A percentile compares a stretch with the other conserved stretches of the same genome.
phyloP scores from a whole-genome alignment of 2,888 invertebrate species.

The Agrotis exclamationis region DNA sequence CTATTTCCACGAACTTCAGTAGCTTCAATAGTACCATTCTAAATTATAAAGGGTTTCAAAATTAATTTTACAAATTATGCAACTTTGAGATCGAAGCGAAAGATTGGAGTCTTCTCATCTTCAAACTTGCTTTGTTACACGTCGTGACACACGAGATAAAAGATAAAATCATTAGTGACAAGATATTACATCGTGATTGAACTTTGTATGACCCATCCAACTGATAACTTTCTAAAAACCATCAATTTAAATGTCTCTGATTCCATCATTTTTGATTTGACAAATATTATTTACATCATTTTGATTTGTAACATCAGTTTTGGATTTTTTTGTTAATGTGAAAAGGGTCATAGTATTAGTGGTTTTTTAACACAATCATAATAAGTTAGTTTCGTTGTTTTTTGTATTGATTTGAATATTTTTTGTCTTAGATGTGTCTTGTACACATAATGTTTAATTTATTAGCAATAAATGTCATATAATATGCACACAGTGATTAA shows the following conservation, averaged over 20 bases:
- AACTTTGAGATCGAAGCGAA: conserved; percentile 15
- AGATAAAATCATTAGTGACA: conserved; percentile 23
- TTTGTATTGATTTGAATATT: conserved; percentile 23
- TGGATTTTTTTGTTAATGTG: not conserved
- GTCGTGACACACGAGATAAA: conserved; percentile 35
- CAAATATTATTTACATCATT: conserved; percentile 10
- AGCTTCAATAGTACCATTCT: not conserved
- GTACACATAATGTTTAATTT: conserved; percentile 41
- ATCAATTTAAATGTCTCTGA: not conserved
- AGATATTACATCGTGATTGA: conserved; percentile 24
- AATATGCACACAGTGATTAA: conserved; percentile 36
- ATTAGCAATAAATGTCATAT: conserved; percentile 51
- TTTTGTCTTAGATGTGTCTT: conserved; percentile 21
- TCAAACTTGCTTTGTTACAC: conserved; percentile 8
- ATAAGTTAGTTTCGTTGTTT: conserved; percentile 19
- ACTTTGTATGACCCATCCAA: conserved; percentile 25
- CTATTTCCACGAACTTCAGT: conserved; percentile 4
- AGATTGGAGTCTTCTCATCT: conserved; percentile 19
- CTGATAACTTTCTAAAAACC: conserved; percentile 31
- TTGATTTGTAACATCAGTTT: conserved; percentile 14
- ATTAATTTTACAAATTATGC: conserved; percentile 5
- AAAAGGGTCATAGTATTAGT: conserved; percentile 36
- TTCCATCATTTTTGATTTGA: not conserved
- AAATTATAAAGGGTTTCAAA: not conserved
- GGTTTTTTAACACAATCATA: conserved; percentile 15